phyloP scores from a whole-genome alignment of 2,113 vertebrate genomes.

The Brachyistius frenatus region DNA sequence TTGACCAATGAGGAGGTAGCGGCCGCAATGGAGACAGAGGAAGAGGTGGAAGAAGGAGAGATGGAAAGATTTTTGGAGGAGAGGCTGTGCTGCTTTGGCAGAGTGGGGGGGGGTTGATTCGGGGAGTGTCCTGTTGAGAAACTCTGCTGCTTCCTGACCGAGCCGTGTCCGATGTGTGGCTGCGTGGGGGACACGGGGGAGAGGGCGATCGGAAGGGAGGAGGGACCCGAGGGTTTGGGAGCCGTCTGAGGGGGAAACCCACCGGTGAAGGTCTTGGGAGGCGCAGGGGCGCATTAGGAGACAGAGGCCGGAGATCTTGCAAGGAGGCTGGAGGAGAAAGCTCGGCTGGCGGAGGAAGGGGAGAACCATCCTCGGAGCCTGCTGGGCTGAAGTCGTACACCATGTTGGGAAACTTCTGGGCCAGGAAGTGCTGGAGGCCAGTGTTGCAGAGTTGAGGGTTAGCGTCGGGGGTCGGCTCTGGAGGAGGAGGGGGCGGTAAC shows the following conservation, averaged over 20 bases:
- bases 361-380: conserved; percentile 7
- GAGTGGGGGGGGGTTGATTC: conserved; percentile 86
- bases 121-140: conserved; percentile 85
- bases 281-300: conserved; percentile 83
- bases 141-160: conserved; percentile 88
- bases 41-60: conserved; percentile 79
- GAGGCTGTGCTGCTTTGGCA: conserved; percentile 94
- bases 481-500: conserved; percentile 69
- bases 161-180: conserved; percentile 32
- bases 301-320: conserved; percentile 55
- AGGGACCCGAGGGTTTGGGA: conserved; percentile 80
- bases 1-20: conserved; percentile 91
- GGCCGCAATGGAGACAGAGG: conserved; percentile 76
- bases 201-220: conserved; percentile 75
- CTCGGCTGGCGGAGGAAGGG: conserved; percentile 61
- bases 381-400: conserved; percentile 77
- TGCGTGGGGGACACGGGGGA: conserved; percentile 68
- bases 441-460: conserved; percentile 70
- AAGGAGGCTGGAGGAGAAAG: conserved; percentile 75
- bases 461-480: conserved; percentile 10
- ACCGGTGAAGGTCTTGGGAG: conserved; percentile 86
- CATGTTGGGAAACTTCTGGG: conserved; percentile 89
- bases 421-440: conserved; percentile 83
- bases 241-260: conserved; percentile 83
- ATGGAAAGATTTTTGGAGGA: conserved; percentile 83